phyloP scores from a whole-genome alignment of 2,888 invertebrate species.

The Alloscopus bannaensis region DNA sequence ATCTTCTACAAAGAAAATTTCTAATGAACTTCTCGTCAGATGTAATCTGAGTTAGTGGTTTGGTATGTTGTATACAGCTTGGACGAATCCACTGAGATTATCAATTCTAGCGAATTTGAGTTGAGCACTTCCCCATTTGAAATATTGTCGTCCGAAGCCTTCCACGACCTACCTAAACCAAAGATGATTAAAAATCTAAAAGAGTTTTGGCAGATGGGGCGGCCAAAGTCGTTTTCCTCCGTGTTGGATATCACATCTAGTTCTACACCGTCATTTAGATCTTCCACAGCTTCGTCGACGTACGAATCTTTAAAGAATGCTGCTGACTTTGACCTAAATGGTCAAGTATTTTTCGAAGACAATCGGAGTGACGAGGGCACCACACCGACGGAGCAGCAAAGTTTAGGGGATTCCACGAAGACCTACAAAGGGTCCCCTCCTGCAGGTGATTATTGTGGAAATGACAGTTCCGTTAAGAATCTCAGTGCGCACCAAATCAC shows the following conservation, averaged over 20 bases:
- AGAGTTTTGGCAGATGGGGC: constrained; percentile 70
- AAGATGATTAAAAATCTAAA: constrained; percentile 72
- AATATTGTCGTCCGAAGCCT: constrained; percentile 63
- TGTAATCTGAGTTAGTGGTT: background rate
- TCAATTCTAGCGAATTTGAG: constrained; percentile 65
- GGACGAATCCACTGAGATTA: constrained; percentile 71
- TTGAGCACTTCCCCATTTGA: constrained; percentile 71
- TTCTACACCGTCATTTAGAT: constrained; percentile 60
- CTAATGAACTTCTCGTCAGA: background rate
- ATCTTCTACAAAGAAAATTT: constrained; percentile 1
- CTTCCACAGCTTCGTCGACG: constrained; percentile 65
- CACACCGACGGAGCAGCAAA: constrained; percentile 42
- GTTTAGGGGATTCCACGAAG: constrained; percentile 37
- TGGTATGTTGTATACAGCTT: constrained; percentile 57
- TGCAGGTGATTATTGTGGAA: background rate
- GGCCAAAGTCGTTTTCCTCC: constrained; percentile 57
- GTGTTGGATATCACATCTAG: constrained; percentile 33
- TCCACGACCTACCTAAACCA: constrained; percentile 59
- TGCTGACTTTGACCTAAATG: constrained; percentile 57
- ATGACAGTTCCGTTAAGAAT: constrained; percentile 11
- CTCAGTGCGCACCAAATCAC: background rate
- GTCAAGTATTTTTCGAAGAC: constrained; percentile 70
- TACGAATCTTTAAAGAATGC: constrained; percentile 64
- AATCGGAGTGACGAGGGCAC: constrained; percentile 48
- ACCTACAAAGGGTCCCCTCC: constrained; percentile 9